These are phyloP conservation scores for Papio anubis DNA, from an alignment of 2,113 vertebrate genomes.

Conservation along the genomic window DNA sequence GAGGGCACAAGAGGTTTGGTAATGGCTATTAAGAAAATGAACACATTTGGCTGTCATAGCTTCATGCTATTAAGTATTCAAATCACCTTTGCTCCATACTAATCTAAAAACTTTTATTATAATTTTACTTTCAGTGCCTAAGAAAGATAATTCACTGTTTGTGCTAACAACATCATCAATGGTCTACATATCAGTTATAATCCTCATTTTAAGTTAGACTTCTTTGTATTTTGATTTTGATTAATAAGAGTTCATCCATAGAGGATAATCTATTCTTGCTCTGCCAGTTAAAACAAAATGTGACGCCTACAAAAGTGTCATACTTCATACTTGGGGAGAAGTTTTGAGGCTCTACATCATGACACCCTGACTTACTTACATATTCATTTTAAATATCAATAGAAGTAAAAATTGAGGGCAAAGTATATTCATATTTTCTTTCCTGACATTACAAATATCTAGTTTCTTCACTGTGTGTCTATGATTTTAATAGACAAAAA, in stretches of 20 bases:
- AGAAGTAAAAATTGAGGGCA: neutral
- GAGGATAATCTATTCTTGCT: neutral
- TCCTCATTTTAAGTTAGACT: neutral
- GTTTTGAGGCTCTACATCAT: neutral
- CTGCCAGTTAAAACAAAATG: neutral
- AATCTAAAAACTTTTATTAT: neutral
- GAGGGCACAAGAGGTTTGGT: neutral
- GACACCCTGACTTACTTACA: neutral
- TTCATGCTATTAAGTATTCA: conserved; percentile 42
- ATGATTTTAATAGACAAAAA: neutral
- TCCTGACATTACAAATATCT: neutral
- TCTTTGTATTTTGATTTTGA: conserved; percentile 6
- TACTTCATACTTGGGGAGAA: neutral
- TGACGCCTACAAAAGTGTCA: neutral
- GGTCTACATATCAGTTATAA: neutral
- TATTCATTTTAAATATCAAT: neutral
- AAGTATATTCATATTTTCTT: neutral
- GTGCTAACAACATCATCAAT: neutral
- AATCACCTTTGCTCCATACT: conserved; percentile 2
- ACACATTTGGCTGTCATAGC: neutral
- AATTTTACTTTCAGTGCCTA: neutral
- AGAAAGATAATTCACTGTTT: neutral
- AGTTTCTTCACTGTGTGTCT: neutral
- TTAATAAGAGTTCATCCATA: neutral
- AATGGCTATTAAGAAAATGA: conserved; percentile 50